Evolutionary conservation across 2,113 vertebrate genomes (phyloP).

Genomic region (Campylomormyrus tamandua): DNA sequence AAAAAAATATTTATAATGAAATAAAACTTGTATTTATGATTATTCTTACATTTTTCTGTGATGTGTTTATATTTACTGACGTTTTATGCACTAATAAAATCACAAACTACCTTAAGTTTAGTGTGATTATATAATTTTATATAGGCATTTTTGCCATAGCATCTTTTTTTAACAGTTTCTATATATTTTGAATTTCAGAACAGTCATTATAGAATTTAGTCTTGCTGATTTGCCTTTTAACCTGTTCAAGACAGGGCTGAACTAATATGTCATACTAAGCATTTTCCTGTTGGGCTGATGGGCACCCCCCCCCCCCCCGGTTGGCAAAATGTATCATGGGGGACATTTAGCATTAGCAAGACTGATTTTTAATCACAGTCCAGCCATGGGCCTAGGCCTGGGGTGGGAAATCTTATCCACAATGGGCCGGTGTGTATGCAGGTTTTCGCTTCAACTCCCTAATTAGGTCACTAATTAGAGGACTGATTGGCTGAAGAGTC

Average conservation of each 20-base stretch:
- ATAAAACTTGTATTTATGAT: not conserved
- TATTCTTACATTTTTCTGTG: not conserved
- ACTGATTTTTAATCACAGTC: too few species aligned
- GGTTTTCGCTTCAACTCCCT: too few species aligned
- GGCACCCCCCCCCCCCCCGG: too few species aligned
- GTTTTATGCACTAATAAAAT: not conserved
- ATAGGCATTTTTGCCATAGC: not conserved
- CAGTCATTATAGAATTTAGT: not conserved
- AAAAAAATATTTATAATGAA: not conserved
- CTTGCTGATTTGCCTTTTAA: not conserved
- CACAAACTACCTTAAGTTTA: not conserved
- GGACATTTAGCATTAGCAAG: not conserved
- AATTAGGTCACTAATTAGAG: too few species aligned
- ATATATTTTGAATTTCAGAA: not conserved
- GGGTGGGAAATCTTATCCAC: too few species aligned
- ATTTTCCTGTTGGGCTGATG: not conserved
- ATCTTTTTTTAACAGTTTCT: not conserved
- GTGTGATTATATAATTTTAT: not conserved
- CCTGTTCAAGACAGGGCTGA: not conserved
- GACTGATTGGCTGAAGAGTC: too few species aligned
- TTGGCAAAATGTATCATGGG: too few species aligned
- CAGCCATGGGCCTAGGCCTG: not conserved
- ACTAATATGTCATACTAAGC: not conserved
- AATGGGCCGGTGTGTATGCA: too few species aligned
- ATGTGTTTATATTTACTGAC: not conserved